Base-by-base conservation (phyloP, 2,888 invertebrate species). In the Caenorhabditis drosophilae region DNA sequence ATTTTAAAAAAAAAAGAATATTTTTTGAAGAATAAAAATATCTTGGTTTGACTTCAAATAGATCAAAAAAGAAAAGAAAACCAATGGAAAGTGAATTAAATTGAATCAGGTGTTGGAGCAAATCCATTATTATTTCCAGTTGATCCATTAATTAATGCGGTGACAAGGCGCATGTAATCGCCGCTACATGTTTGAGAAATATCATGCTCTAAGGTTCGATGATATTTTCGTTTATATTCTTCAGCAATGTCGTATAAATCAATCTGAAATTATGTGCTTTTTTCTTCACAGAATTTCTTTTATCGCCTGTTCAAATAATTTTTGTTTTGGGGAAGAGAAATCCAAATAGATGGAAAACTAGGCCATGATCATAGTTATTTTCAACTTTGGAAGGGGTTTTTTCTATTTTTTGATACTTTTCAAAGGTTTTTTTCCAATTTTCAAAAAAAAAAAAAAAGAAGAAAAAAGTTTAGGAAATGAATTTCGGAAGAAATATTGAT, bases 191-290 rank as follows among this genome's bases (percentile, higher is more conserved):
- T 75, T 50, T 78, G 75, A 23, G 70, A 57, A 31, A 83, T 66
- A 57, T 82, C 81, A 48, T 62, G 54, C n/a, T 77, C 75, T 52
- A 83, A 54, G 12, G 75, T 46, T 23, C 70, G 71, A n/a, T 78
- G 75, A 56, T 75, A 83, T 42, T 76, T 75, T 20, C 77, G 53
- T 44, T 77, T 78, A 67, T 82, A 82, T 54, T 82, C 82, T 15
- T 78, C 75, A 25, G 75, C 71, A 42, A 82, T 83, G 62, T 82
- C 80, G 45, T 70, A 70, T 16, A 82, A 68, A 59, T 82, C 82
- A 49, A 83, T 78, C 81, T 81, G 60, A 44, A 79, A 58, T 34
- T 25, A 25, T n/a, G n/a, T n/a, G n/a, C n/a, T n/a, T n/a, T n/a
- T n/a, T n/a, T 20, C 15, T 0, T 9, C n/a, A 38, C 6, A 16